Evolutionary conservation across 2,888 invertebrate genomes (phyloP).

Genomic region (Leptothorax acervorum): DNA sequence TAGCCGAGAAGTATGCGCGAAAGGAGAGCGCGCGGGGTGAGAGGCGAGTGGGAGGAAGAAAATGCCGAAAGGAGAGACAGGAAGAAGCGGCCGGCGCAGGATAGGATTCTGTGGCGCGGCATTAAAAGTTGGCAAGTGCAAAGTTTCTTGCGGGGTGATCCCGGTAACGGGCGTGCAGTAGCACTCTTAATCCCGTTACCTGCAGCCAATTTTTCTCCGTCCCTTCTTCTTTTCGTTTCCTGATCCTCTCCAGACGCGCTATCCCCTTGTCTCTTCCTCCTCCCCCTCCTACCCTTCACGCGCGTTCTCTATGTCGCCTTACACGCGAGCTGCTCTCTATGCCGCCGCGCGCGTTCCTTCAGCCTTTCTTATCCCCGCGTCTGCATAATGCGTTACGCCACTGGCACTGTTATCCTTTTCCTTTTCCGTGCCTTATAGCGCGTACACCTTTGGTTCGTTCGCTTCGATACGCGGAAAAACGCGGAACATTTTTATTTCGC

Average conservation of each 20-base stretch:
- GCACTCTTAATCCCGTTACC: conserved; percentile 84
- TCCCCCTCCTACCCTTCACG: conserved; percentile 22
- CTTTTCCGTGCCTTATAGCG: neutral
- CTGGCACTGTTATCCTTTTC: conserved; percentile 38
- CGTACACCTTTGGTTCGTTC: conserved; percentile 17
- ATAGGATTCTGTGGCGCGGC: conserved; percentile 79
- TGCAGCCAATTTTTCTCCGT: conserved; percentile 82
- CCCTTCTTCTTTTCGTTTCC: conserved; percentile 41
- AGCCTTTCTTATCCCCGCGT: conserved; percentile 26
- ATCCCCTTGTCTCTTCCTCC: neutral
- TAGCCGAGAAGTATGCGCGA: conserved; percentile 66
- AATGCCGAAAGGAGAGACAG: conserved; percentile 57
- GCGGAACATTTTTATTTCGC: conserved; percentile 24
- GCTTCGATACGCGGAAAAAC: conserved; percentile 16
- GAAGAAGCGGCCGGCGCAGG: conserved; percentile 54
- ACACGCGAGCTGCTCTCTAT: conserved; percentile 25
- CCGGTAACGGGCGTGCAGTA: conserved; percentile 80
- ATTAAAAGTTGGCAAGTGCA: conserved; percentile 85
- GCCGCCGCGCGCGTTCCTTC: neutral
- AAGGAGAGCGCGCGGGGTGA: conserved; percentile 40
- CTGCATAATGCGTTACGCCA: conserved; percentile 30
- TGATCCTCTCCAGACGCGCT: conserved; percentile 58
- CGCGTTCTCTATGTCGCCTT: conserved; percentile 38
- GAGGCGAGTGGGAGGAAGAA: conserved; percentile 42
- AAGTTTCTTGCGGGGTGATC: conserved; percentile 84